Evolutionary conservation across 2,888 invertebrate species (phyloP), one percentile per base, ranked within the genome.

Genomic region (Hypomecis punctinalis): DNA sequence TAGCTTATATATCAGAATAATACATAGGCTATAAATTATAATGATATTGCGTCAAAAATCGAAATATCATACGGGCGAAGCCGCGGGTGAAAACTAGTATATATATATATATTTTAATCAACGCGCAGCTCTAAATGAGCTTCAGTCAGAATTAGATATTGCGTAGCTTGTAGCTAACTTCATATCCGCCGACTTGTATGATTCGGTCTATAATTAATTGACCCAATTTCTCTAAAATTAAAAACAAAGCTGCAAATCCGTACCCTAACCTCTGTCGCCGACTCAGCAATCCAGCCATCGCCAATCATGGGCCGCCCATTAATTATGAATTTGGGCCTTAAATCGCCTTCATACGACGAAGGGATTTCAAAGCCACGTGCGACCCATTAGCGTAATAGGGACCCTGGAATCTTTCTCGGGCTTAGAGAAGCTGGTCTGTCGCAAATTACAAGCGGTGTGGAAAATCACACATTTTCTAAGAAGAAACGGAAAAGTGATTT

Each of bases 281-380:
- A 43, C 8, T 54, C 43, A 70, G 73, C 88, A 90, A 89, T 87
- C 86, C 77, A 53, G 76, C 66, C 88, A 86, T 89, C 86, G 84
- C 83, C 84, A 88, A 91, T 91, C 89, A 89, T 82, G 81, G 83
- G 68, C 66, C 78, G 78, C 76, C 79, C 87, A 90, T 92, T 91
- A 89, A 92, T 91, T 88, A 91, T 91, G 84, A 87, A 92, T 91
- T 90, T 85, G 88, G 89, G 83, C 78, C 83, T 83, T 85, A 91
- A 91, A 92, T 90, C 90, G 89, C 87, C 91, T 90, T 89, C 86
- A 88, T 86, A 82, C 86, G 84, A 75, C 79, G 86, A 85, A 89
- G 91, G 92, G 92, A 91, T 91, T 91, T 90, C 76, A 75, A 77
- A 74, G 91, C 89, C 92, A 91, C 92, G 92, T 91, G 92, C 88